Evolutionary conservation across 1,140 invertebrate genomes (phyloP), one percentile per base, ranked within the genome.

Genomic region (Eupeodes corollae): DNA sequence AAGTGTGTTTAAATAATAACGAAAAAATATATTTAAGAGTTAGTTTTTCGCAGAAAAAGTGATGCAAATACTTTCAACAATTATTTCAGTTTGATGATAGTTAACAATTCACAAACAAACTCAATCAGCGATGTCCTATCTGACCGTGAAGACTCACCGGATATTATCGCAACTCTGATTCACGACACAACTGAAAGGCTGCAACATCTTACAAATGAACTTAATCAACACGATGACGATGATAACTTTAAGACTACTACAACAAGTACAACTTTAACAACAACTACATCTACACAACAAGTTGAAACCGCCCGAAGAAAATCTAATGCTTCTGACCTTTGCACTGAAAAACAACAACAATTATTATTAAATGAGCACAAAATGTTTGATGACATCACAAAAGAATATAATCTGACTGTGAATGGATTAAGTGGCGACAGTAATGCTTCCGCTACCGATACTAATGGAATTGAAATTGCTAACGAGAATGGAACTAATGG

Each of bases 171-270:
- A 16, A 51, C 42, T 51, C 41, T 51, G 10, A 47, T 50, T 39
- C 42, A 48, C 34, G 50, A 49, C 15, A 52, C 50, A 16, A 52
- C 48, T 16, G 15, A 37, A 15, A 46, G 47, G 49, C 35, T 52
- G 14, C 41, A 52, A 26, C 45, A 52, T 46, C 43, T 52, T 14
- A 55, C 50, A 33, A 49, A 42, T 11, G 50, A 55, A 33, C 19
- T 47, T 37, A 49, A 55, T 34, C 46, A 50, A 26, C 44, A 15
- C 14, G 48, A 53, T 26, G 46, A 53, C 38, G 45, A 38, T 31
- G 42, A 34, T n/a, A 42, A 33, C 39, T 51, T 44, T 26, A 35
- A 34, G 35, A 21, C 31, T 21, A 19, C 31, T n/a, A n/a, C n/a
- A n/a, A n/a, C n/a, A n/a, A n/a, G n/a, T n/a, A n/a, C n/a, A n/a